Evolutionary conservation across 2,113 vertebrate species (phyloP).

Genomic region (Rafetus swinhoei): DNA sequence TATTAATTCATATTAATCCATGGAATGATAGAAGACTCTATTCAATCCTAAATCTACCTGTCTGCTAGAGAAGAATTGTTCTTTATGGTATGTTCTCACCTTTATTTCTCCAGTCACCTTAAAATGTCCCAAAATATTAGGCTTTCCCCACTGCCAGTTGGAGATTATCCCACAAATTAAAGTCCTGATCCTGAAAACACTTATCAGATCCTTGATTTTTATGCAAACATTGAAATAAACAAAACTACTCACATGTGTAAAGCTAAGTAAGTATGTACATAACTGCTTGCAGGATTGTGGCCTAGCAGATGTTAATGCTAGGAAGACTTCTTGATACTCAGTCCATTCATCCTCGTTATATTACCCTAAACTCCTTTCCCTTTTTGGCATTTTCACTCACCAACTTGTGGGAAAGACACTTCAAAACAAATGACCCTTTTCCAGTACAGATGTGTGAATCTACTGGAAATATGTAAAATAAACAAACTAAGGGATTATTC

Average conservation of each 20-base stretch:
- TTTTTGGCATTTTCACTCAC: background rate
- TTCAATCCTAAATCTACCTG: background rate
- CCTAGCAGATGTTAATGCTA: background rate
- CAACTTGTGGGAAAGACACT: background rate
- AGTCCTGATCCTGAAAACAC: background rate
- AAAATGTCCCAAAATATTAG: background rate
- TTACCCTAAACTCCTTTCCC: background rate
- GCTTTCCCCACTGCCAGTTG: background rate
- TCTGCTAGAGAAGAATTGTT: background rate
- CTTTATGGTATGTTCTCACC: background rate
- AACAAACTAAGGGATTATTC: background rate
- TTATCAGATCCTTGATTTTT: background rate
- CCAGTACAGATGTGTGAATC: background rate
- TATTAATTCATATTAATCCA: background rate
- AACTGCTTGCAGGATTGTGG: background rate
- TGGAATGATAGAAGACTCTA: background rate
- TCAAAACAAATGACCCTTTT: background rate
- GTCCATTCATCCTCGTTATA: background rate
- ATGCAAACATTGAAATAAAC: background rate
- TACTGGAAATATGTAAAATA: background rate
- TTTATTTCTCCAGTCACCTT: background rate
- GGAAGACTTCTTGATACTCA: background rate
- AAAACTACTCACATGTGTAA: background rate
- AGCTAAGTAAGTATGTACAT: background rate
- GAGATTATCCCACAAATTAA: background rate